Evolutionary conservation across 1,140 invertebrate species (phyloP).

Genomic region (Akabosia matsudoensis): DNA sequence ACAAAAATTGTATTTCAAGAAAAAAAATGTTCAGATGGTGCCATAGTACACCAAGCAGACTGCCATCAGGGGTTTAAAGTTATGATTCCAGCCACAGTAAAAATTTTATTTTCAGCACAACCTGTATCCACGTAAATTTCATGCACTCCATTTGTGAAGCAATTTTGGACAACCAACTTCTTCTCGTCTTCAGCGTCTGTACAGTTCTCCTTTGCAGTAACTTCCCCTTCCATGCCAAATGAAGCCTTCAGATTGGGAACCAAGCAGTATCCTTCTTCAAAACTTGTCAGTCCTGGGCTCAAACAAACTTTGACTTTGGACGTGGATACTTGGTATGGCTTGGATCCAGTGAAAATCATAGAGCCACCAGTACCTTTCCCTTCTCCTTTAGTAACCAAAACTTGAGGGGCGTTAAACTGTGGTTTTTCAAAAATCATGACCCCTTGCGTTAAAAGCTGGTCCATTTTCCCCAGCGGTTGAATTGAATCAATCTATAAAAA

Average conservation of each 20-base stretch:
- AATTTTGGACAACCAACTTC: neutral
- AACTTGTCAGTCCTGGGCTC: neutral
- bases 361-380: neutral
- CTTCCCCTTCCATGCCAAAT: neutral
- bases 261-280: neutral
- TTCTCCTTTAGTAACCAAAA: neutral
- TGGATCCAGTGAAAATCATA: neutral
- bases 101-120: neutral
- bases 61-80: too few species aligned
- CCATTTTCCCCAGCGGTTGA: slow-evolving; percentile 10
- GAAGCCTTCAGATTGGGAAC: neutral
- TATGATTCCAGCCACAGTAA: too few species aligned
- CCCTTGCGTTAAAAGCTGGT: neutral
- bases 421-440: neutral
- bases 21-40: too few species aligned
- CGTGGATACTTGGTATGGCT: neutral
- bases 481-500: slow-evolving; percentile 6
- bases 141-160: neutral
- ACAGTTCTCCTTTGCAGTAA: neutral
- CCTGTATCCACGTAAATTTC: neutral
- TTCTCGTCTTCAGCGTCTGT: neutral
- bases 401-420: neutral
- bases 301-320: neutral
- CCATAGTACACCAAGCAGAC: too few species aligned
- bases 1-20: too few species aligned